Evolutionary conservation across 2,797 vertebrate genomes (phyloP).

Genomic region (Columba guinea): DNA sequence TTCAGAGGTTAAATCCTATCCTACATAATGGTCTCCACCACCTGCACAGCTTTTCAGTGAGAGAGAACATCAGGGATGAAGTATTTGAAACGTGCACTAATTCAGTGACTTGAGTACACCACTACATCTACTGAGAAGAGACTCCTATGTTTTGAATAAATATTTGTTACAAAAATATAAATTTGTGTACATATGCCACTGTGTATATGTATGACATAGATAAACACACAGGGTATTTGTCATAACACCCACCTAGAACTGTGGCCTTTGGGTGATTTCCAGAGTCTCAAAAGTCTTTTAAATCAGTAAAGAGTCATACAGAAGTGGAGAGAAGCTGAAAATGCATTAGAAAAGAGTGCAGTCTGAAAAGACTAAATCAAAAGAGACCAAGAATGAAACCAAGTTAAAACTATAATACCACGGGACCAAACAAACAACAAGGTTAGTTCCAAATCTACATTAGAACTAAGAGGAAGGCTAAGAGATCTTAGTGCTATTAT

Average conservation of each 20-base stretch:
- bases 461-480: background rate
- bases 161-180: background rate
- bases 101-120: background rate
- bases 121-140: background rate
- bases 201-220: background rate
- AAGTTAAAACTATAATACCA: background rate
- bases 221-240: background rate
- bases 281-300: background rate
- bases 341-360: background rate
- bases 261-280: background rate
- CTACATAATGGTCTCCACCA: background rate
- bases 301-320: background rate
- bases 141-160: background rate
- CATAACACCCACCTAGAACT: background rate
- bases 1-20: background rate
- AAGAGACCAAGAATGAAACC: background rate
- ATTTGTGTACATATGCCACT: background rate
- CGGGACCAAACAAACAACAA: background rate
- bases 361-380: background rate
- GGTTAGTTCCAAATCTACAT: background rate
- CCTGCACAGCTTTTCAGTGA: background rate
- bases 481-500: background rate
- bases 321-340: background rate
- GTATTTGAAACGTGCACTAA: background rate
- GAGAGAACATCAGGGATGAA: background rate